These are phyloP conservation scores for Sinotaia quadrata DNA, from an alignment of 2,888 invertebrate genomes.

Conservation along the genomic window DNA sequence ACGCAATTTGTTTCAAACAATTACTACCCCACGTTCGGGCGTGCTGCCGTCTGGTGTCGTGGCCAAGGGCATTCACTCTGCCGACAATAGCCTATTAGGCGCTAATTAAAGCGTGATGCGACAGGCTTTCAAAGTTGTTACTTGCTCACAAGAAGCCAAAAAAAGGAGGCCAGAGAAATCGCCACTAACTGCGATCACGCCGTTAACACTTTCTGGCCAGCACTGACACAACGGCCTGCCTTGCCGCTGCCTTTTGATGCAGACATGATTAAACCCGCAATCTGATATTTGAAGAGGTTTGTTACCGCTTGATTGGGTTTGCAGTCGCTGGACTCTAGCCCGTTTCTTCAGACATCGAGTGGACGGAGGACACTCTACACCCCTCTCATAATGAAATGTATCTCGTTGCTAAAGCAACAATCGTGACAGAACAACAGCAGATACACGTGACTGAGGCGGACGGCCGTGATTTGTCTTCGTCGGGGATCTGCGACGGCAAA, in stretches of 20 bases:
- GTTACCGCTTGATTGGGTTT: slow-evolving; percentile 14
- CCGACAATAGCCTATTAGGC: slow-evolving; percentile 28
- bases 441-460: no score
- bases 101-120: slow-evolving; percentile 24
- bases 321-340: no score
- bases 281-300: slow-evolving; percentile 27
- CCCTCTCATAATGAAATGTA: no score
- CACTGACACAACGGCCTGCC: slow-evolving; percentile 1
- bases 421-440: no score
- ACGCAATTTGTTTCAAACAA: slow-evolving; percentile 28
- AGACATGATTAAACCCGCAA: slow-evolving; percentile 8
- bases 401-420: no score
- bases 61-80: neutral
- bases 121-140: slow-evolving; percentile 2
- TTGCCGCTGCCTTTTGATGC: slow-evolving; percentile 5
- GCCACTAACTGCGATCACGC: neutral
- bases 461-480: no score
- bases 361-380: no score
- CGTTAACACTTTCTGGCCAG: neutral
- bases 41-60: slow-evolving; percentile 24
- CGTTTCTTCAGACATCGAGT: no score
- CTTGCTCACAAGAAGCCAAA: slow-evolving; percentile 1
- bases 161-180: neutral
- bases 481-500: no score
- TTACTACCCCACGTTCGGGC: slow-evolving; percentile 19